Conservation (phyloP, 1,140 invertebrate genomes). For the Polypedilum vanderplanki region DNA sequence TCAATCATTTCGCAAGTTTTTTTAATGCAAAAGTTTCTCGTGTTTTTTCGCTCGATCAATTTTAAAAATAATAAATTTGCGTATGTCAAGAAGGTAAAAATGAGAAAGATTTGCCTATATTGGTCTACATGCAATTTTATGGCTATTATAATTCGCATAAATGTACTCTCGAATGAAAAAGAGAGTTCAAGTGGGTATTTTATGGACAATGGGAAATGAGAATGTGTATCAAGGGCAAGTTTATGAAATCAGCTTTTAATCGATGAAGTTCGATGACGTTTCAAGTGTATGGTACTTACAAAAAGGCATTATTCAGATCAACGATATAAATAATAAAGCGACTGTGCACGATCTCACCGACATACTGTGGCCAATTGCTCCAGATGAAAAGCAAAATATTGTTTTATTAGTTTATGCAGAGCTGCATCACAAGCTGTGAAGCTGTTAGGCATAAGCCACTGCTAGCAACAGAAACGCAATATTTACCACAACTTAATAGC, state of each 20-base stretch:
- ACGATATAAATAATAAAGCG: background rate
- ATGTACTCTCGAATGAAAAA: background rate
- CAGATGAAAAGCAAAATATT: background rate
- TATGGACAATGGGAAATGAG: no score
- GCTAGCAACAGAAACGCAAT: no score
- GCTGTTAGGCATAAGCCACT: background rate
- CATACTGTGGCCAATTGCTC: conserved; percentile 1
- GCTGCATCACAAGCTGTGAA: background rate
- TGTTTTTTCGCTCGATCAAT: no score
- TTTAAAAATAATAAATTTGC: no score
- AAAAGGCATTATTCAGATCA: background rate
- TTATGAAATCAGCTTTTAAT: background rate
- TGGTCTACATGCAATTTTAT: background rate
- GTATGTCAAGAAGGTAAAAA: no score
- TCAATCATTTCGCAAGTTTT: no score
- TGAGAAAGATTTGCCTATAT: background rate
- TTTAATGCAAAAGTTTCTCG: no score
- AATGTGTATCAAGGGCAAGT: background rate
- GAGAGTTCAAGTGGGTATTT: no score
- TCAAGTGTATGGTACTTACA: background rate
- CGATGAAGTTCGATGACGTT: conserved; percentile 5
- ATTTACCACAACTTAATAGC: conserved; percentile 7
- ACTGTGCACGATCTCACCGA: background rate
- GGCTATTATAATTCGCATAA: background rate
- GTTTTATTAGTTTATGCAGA: background rate